Evolutionary conservation across 2,113 vertebrate genomes (phyloP), one percentile per base, ranked within the genome.

Genomic region (Chaetops frenatus): DNA sequence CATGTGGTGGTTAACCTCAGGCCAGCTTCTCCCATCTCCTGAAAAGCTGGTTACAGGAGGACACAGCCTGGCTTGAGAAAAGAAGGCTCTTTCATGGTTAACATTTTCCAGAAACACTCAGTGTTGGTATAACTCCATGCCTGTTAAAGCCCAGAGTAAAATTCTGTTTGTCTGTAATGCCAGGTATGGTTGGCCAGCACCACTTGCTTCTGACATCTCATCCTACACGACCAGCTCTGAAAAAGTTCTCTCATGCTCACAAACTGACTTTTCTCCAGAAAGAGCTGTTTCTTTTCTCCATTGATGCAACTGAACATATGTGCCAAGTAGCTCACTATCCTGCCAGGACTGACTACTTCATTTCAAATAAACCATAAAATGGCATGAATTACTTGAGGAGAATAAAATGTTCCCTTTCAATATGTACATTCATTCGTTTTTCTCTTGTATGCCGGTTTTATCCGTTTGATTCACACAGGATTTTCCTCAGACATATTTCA

Each of bases 321-420:
- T 88, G 90, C 94, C 93, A 95, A 97, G 81, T 51, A 78, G 65
- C 47, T 86, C 82, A 74, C 79, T 88, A 65, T 50, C 87, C 89
- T 2, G 35, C 94, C 90, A 96, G 94, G 62, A 83, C 58, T 40
- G 90, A 86, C 94, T 92, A 92, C 81, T 95, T 97, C 87, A 94
- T 87, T 96, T 95, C 73, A 95, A 95, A 94, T 90, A 96, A 95
- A 91, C 78, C 87, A 94, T 95, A 88, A 96, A 95, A 93, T 90
- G 90, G 79, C 90, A 90, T 77, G 33, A 83, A 92, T 92, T 94
- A 88, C 90, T 93, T 66, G 42, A 42, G 90, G 58, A 90, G 85
- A 96, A 97, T 82, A 96, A 95, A 97, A 95, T 89, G 87, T 92
- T 94, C 95, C 71, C 74, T 95, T 95, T 95, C 74, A 94, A 45